Percentiles rank a stretch among this genome's conserved stretches.
These are phyloP conservation scores for Arctocebus calabarensis DNA, from an alignment of 2,797 vertebrate species.

Conservation along the genomic window DNA sequence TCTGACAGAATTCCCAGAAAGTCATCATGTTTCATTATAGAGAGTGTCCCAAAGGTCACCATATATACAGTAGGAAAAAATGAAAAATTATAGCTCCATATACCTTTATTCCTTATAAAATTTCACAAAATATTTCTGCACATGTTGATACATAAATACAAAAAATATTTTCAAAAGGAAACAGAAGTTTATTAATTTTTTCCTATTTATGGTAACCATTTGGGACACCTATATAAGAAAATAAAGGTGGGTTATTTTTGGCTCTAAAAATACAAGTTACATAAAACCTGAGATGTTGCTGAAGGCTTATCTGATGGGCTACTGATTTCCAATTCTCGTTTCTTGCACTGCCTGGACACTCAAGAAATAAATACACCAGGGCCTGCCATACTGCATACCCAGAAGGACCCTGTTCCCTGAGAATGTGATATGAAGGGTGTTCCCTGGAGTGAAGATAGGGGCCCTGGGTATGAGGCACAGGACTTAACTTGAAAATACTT, in stretches of 20 bases:
- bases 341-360: background rate
- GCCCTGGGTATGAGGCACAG: background rate
- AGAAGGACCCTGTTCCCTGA: background rate
- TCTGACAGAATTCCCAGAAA: slow-evolving; percentile 34
- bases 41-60: too few species aligned
- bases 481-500: slow-evolving; percentile 6
- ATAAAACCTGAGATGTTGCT: background rate
- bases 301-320: background rate
- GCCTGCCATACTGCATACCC: accelerated
- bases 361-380: background rate
- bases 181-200: too few species aligned
- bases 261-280: slow-evolving; percentile 19
- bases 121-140: too few species aligned
- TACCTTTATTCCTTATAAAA: too few species aligned
- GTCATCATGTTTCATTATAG: background rate
- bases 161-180: too few species aligned
- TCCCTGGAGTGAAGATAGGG: background rate
- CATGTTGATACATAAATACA: too few species aligned
- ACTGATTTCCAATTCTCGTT: background rate
- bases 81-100: too few species aligned
- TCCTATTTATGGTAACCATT: too few species aligned
- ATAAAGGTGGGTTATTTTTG: background rate
- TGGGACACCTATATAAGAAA: background rate
- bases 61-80: too few species aligned
- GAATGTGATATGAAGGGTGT: background rate